Evolutionary conservation across 2,888 invertebrate species (phyloP), one percentile per base, ranked within the genome.

Genomic region (Laothoe populi): DNA sequence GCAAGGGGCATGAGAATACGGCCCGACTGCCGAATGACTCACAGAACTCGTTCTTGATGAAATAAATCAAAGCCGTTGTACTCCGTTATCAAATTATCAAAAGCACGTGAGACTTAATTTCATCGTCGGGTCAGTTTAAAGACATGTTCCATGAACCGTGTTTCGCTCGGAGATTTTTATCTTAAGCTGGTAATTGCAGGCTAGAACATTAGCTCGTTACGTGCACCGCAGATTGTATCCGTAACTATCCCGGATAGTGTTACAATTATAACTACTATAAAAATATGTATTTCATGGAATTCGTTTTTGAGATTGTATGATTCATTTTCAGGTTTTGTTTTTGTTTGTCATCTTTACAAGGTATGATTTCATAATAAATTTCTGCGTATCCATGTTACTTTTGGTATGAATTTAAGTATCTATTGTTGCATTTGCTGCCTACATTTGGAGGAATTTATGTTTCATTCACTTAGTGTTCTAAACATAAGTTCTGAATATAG

Each of bases 81-180:
- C 83, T 77, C 82, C 79, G 91, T 91, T 92, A 92, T 92, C 92
- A 92, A 89, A 91, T 89, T 90, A 92, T 92, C 92, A 90, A 87
- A 86, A 79, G 83, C 90, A 91, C 92, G 91, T 90, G 83, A 86
- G 87, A 78, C 83, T 90, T 90, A 90, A 91, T 90, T 91, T 88
- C 79, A 75, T 78, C 79, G 86, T 79, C 90, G 91, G 53, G 91
- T 88, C 88, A 88, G 83, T 82, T 83, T 84, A 86, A 88, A 90
- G 88, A 84, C 84, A 82, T 84, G 85, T 91, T 90, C 89, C 86
- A 81, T 87, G 91, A 89, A 90, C 79, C 78, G 79, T 73, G 77
- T 76, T 74, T 74, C 72, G 69, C 77, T 71, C 67, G 67, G 69
- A 78, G 89, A 90, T 90, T 71, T 71, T 80, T 88, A 91, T 91